phyloP scores from a whole-genome alignment of 2,113 vertebrate species.

The Emydura subglobosa region DNA sequence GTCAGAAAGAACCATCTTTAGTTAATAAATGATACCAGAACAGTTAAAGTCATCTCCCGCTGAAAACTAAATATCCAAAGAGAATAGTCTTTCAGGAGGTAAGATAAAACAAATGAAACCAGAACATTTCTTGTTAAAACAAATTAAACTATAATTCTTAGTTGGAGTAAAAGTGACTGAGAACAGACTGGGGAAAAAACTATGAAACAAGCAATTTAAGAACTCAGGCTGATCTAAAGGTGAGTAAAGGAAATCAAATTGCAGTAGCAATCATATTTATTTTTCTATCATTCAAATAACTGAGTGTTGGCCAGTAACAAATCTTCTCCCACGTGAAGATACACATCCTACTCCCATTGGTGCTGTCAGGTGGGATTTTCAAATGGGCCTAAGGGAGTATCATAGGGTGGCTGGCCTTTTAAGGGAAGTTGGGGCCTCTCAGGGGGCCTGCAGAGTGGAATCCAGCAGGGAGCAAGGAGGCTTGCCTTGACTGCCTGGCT shows the following conservation, averaged over 20 bases:
- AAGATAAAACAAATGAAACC: conserved; percentile 57
- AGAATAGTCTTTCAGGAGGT: conserved; percentile 20
- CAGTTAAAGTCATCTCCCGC: conserved; percentile 4
- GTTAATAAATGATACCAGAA: conserved; percentile 57
- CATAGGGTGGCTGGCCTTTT: not conserved
- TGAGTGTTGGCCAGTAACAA: not conserved
- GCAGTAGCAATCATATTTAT: not conserved
- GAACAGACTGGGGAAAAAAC: not conserved
- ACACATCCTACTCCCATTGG: not conserved
- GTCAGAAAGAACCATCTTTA: conserved; percentile 37
- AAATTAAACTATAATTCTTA: conserved; percentile 59
- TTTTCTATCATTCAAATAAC: not conserved
- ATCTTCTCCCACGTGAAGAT: not conserved
- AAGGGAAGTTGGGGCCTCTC: not conserved
- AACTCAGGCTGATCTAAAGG: not conserved
- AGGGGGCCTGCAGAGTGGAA: not conserved
- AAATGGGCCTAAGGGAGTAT: not conserved
- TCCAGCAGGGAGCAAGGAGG: not conserved
- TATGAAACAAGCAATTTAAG: not conserved
- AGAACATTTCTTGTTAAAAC: conserved; percentile 48
- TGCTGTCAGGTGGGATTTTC: not conserved
- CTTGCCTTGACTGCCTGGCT: not conserved
- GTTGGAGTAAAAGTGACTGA: not conserved
- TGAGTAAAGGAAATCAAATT: not conserved
- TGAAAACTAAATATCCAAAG: conserved; percentile 55